Evolutionary conservation across 2,797 vertebrate species (phyloP).

Genomic region (Steatocranus sp.): DNA sequence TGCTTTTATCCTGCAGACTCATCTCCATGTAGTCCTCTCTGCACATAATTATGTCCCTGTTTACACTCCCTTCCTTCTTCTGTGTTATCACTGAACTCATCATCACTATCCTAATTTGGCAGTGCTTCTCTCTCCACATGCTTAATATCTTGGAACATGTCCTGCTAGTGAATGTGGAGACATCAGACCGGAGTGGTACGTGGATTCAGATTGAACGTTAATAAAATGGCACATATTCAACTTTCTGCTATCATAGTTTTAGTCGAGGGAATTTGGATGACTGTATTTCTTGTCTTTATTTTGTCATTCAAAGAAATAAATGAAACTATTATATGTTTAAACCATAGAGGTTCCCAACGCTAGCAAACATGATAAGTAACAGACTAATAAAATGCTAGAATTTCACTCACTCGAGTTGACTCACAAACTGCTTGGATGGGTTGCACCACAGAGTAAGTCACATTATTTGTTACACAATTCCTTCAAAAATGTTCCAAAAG

Average conservation of each 20-base stretch:
- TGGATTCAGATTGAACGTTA: background rate
- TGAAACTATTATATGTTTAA: background rate
- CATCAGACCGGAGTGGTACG: background rate
- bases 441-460: too few species aligned
- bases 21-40: background rate
- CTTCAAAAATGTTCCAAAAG: background rate
- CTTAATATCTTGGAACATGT: background rate
- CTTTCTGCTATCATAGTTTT: background rate
- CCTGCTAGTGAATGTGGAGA: background rate
- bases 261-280: background rate
- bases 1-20: background rate
- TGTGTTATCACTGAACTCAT: conserved; percentile 30
- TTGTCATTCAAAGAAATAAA: background rate
- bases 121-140: conserved; percentile 8
- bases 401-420: background rate
- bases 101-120: conserved; percentile 63
- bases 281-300: background rate
- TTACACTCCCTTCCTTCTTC: conserved; percentile 15
- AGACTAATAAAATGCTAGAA: background rate
- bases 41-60: conserved; percentile 17
- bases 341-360: background rate
- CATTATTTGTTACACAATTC: background rate
- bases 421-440: background rate
- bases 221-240: background rate
- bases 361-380: background rate